Evolutionary conservation across 2,113 vertebrate genomes (phyloP), one percentile per base, ranked within the genome.

Genomic region (Psammodynastes pulverulentus): DNA sequence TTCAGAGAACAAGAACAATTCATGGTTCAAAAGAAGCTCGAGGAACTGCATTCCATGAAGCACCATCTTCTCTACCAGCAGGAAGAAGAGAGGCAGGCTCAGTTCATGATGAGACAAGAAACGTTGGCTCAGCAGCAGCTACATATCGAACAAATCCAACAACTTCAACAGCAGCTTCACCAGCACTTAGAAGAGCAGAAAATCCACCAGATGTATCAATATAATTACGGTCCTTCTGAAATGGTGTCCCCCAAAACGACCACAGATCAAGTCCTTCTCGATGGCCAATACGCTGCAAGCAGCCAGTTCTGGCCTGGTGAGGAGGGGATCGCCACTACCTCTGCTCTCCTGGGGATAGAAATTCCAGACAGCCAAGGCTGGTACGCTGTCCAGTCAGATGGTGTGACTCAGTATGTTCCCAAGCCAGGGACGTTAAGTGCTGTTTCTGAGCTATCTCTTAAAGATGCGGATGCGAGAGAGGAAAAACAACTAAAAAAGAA

Each of bases 1-100:
- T 99, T 99, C 95, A 98, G 99, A 91, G 99, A 99, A 95, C 99
- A 99, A 90, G 99, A 99, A 95, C 99, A 99, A 87, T 94, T 99
- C 62, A 99, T 99, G 97, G 98, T 99, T 62, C 99, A 99, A 95
- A 98, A 99, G 92, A 99, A 99, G 94, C 98, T 99, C 21, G 99
- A 99, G 92, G 99, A 99, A 92, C 97, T 99, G 79, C 99, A 99
- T 89, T 98, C 98, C 43, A 98, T 99, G 97, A 99, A 99, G 95
- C 99, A 99, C 90, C 99, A 99, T 93, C 98, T 99, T 39, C 98
- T 99, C 43, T 97, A 98, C 92, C 99, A 99, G 90, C 99, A 99
- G 94, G 99, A 99, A 88, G 99, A 99, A 91, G 99, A 99, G 58
- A 97, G 99, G 52, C 99, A 99, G 96, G 99, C 99, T 88, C 99